These are phyloP conservation scores for Trigoniulus corallinus DNA, from an alignment of 1,140 invertebrate genomes.

Conservation along the genomic window DNA sequence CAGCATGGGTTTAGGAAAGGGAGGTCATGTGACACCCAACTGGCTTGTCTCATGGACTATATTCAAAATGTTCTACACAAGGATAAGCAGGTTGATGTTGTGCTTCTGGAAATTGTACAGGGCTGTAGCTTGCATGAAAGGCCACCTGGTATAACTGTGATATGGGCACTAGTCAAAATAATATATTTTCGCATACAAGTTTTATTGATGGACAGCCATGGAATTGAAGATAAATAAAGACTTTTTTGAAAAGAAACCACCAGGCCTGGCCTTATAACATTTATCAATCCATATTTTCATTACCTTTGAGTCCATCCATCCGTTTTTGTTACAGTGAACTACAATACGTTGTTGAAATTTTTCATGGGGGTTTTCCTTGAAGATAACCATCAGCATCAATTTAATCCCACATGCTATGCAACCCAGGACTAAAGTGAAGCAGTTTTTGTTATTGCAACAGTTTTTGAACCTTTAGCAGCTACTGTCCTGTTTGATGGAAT, in stretches of 20 bases:
- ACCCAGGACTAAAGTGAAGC: conserved; percentile 10
- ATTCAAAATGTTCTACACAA: too few species aligned
- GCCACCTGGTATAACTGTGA: neutral
- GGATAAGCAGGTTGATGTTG: too few species aligned
- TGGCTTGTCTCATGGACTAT: too few species aligned
- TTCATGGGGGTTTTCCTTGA: neutral
- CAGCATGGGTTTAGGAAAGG: too few species aligned
- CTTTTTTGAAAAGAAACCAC: neutral
- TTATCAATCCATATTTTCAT: neutral
- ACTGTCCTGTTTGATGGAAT: conserved; percentile 13
- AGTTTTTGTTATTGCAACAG: conserved; percentile 11
- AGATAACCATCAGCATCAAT: neutral
- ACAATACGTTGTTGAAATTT: neutral
- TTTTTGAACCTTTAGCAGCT: conserved; percentile 10
- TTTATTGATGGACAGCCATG: neutral
- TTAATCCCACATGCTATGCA: conserved; percentile 6
- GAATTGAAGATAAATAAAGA: neutral
- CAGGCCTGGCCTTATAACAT: neutral
- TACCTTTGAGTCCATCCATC: neutral
- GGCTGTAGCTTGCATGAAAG: neutral
- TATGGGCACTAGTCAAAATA: neutral
- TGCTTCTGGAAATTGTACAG: too few species aligned
- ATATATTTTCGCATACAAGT: neutral
- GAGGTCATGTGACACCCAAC: too few species aligned
- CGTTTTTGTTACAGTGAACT: neutral